Percentiles rank a stretch among this genome's conserved stretches.
phyloP scores from a whole-genome alignment of 2,797 vertebrate species.

The Florisuga fusca region DNA sequence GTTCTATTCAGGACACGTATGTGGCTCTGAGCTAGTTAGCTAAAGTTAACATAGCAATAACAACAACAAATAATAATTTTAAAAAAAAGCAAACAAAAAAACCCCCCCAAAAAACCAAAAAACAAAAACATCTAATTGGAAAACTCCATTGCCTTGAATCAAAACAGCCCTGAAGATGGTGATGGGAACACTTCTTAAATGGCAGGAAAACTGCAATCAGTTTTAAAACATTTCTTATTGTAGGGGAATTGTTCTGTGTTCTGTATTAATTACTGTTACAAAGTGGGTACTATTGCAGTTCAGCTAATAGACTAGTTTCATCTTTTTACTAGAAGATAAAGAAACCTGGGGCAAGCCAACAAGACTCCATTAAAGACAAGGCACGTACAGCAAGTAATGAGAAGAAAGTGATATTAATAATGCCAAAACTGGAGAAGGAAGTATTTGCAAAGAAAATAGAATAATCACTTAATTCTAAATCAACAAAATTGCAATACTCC shows the following conservation, averaged over 20 bases:
- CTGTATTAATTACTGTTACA: not conserved
- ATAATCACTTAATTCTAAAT: not conserved
- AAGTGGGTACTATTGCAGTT: not conserved
- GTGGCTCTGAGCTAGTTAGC: not conserved
- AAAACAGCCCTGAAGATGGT: not conserved
- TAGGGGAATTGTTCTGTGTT: not conserved
- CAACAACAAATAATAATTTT: too few species aligned
- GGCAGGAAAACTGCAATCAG: not conserved
- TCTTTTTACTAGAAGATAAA: not conserved
- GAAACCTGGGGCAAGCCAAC: not conserved
- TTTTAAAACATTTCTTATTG: not conserved
- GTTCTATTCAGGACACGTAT: fast-evolving
- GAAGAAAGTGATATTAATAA: not conserved
- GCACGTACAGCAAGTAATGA: not conserved
- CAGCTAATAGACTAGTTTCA: not conserved
- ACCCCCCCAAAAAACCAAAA: not conserved
- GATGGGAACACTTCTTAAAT: not conserved
- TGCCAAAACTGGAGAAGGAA: not conserved
- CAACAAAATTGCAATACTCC: not conserved
- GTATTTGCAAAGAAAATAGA: not conserved
- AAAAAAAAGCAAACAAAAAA: not conserved
- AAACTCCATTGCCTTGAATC: not conserved
- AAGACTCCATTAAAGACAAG: not conserved
- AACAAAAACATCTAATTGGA: not conserved
- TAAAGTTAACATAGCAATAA: not conserved